Evolutionary conservation across 1,140 invertebrate genomes (phyloP), one percentile per base, ranked within the genome.

Genomic region (Drosophila tropicalis): DNA sequence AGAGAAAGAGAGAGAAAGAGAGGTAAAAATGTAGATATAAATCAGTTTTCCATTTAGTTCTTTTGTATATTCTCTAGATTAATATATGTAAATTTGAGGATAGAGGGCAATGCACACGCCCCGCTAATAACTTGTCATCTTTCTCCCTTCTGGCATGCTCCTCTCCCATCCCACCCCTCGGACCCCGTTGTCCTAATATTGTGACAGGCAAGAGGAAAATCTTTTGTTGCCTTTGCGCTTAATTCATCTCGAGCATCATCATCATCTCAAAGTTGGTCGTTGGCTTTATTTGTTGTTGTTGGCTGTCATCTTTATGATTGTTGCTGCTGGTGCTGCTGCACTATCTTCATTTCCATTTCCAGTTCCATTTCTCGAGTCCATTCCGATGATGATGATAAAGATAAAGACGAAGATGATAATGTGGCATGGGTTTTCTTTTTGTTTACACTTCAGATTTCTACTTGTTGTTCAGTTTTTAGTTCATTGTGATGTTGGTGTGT

Each of bases 51-150:
- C 7, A 19, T 29, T 13, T 29, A 13, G 36, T 19, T 39, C 29
- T 39, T 32, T 58, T 19, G 10, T 55, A 22, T 32, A 15, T 29
- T 58, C 19, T 36, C 56, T 39, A 58, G 56, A 51, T 17, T 47
- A 47, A 19, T 51, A 51, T 51, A 19, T 17, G 44, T 51, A 36
- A 36, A 12, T 36, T 36, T 39, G 25, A 2, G 19, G 40, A 34
- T 40, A 12, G 54, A 57, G 68, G 19, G 61, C 55, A 68, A 60
- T 40, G 19, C 74, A 61, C 72, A 79, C 67, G 72, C 62, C 67
- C 25, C 44, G 69, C 76, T 76, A 83, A 86, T 87, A 86, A 89
- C 79, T 86, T 89, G 84, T 86, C 84, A 71, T 79, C 76, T 86
- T 72, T 62, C 4, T 25, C 12, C 36, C 10, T 2, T 39, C 36